Base-by-base conservation (phyloP, 2,888 invertebrate genomes). In the Macaria notata region DNA sequence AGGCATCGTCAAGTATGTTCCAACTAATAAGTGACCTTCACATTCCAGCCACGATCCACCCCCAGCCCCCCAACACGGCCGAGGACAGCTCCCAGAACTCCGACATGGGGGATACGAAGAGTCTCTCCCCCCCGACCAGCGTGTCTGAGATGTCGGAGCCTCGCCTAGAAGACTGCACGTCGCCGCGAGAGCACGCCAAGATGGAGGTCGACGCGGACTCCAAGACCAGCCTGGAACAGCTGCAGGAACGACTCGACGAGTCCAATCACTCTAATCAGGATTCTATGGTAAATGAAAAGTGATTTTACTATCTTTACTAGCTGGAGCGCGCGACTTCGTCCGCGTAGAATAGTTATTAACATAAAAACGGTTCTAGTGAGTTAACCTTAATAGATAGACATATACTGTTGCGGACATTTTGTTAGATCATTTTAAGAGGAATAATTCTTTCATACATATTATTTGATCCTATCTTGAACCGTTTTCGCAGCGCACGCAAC, bases 31-130 rank as follows among this genome's bases (percentile, higher is more conserved):
- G 8, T 39, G 7, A n/a, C 4, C 8, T 9, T 8, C 4, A 4
- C 7, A 33, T 72, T 72, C 31, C 70, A 83, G 84, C 70, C 43
- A 52, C 75, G 39, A 61, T 68, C 31, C 48, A 69, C 3, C 30
- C 75, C 2, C 81, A 78, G 6, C 83, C 84, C 0, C 84, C 84
- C 2, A 83, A 75, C 46, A 81, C 75, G 4, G 80, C 78, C 0
- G 86, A 88, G 49, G 90, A 90, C 1, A 88, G 80, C 61, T 89
- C 89, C 1, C 88, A 86, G 51, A 86, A 84, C 61, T 88, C 86
- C 0, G 89, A 89, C 50, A 72, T 84, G 70, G 79, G 75, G 0
- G 87, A 88, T 30, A 73, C 78, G 0, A 90, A 89, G 56, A 88
- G 86, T 56, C 59, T 83, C 0, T 88, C 88, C 0, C 89, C 88